These are phyloP conservation scores for Podarcis siculus DNA, from an alignment of 2,797 vertebrate species.

Conservation along the genomic window DNA sequence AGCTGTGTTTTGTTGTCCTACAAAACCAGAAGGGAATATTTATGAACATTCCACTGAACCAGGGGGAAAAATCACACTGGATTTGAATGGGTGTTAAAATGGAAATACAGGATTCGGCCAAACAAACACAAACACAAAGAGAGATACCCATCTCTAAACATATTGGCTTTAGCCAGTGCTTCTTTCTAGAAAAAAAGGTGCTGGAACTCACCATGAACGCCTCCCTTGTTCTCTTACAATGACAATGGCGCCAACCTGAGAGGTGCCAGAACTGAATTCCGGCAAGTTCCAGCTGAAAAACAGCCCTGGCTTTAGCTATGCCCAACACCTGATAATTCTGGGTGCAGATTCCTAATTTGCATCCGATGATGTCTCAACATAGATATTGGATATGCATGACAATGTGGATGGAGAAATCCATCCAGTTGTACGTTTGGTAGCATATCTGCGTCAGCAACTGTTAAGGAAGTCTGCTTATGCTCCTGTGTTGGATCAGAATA, in stretches of 20 bases:
- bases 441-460: background rate
- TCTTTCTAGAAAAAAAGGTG: too few relatives aligned
- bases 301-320: background rate
- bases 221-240: too few relatives aligned
- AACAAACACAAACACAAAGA: constrained; percentile 1
- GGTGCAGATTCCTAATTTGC: background rate
- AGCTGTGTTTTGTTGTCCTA: constrained; percentile 12
- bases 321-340: background rate
- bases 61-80: background rate
- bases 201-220: too few relatives aligned
- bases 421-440: background rate
- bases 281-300: too few relatives aligned
- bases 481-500: background rate
- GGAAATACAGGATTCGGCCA: constrained; percentile 22
- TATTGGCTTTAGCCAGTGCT: background rate
- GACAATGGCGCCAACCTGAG: too few relatives aligned
- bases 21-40: constrained; percentile 13
- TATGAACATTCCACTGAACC: constrained; percentile 11
- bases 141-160: background rate
- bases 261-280: too few relatives aligned
- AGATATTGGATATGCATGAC: background rate
- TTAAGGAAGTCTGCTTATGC: background rate
- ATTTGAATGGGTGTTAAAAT: constrained; percentile 21
- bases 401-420: background rate
- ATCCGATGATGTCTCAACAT: background rate